A percentile compares a stretch with the other conserved stretches of the same genome.
These are phyloP conservation scores for Leptothorax acervorum DNA, from an alignment of 2,888 invertebrate species.

Conservation along the genomic window DNA sequence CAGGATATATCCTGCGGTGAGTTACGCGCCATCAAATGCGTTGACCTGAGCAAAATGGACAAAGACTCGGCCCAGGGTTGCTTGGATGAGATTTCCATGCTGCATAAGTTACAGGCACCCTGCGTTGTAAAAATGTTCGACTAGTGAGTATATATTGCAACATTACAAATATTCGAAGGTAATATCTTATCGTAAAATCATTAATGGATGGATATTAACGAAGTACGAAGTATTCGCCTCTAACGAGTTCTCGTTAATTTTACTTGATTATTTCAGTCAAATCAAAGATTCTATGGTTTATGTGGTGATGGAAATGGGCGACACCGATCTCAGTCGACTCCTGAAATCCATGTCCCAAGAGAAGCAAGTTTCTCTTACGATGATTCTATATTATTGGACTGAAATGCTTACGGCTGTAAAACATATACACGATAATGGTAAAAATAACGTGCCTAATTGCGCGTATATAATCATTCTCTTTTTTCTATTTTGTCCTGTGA, in stretches of 20 bases:
- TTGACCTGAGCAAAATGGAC: constrained; percentile 91
- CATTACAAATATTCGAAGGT: not conserved
- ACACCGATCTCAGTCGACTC: constrained; percentile 94
- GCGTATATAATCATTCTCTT: constrained; percentile 6
- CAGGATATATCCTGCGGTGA: constrained; percentile 89
- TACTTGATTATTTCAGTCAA: constrained; percentile 88
- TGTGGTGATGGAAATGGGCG: constrained; percentile 97
- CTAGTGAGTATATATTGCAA: constrained; percentile 89
- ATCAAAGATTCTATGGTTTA: constrained; percentile 87
- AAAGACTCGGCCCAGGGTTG: constrained; percentile 91
- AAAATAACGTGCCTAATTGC: constrained; percentile 22
- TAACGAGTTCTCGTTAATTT: constrained; percentile 45
- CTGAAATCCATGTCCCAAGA: constrained; percentile 87
- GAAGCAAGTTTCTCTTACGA: constrained; percentile 89
- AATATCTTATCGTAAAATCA: not conserved
- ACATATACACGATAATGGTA: constrained; percentile 96
- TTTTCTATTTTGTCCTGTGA: constrained; percentile 17
- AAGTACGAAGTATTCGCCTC: not conserved
- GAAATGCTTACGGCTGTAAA: constrained; percentile 97
- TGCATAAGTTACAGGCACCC: constrained; percentile 93
- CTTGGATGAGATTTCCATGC: constrained; percentile 94
- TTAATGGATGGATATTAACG: not conserved
- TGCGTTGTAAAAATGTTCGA: constrained; percentile 94
- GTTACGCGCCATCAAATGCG: constrained; percentile 93
- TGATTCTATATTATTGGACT: constrained; percentile 95